Conservation (phyloP, 2,113 vertebrate species). For the Symphodus melops region DNA sequence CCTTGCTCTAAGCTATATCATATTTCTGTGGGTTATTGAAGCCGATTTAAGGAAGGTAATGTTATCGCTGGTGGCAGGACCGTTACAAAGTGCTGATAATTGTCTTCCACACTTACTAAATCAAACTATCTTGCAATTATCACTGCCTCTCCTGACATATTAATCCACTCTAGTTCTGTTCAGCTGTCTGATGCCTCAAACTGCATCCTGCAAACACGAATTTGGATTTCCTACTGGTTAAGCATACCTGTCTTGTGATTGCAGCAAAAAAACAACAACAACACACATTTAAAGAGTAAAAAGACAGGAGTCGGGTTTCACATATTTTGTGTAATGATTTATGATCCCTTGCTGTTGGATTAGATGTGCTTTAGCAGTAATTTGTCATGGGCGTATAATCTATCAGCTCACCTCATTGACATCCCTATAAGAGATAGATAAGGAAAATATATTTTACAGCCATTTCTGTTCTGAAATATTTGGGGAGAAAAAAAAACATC, state of each 20-base stretch:
- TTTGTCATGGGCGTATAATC: constrained; percentile 44
- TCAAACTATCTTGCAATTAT: constrained; percentile 83
- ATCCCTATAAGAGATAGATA: constrained; percentile 29
- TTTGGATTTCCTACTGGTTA: constrained; percentile 61
- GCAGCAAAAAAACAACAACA: constrained; percentile 26
- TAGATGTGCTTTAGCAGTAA: constrained; percentile 22
- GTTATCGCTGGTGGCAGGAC: constrained; percentile 81
- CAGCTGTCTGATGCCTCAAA: constrained; percentile 62
- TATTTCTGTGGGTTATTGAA: constrained; percentile 85
- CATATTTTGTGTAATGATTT: neutral
- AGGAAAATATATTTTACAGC: constrained; percentile 12
- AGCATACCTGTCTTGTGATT: constrained; percentile 42
- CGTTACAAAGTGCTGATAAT: constrained; percentile 87
- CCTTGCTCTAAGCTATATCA: constrained; percentile 74
- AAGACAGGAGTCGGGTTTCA: constrained; percentile 21
- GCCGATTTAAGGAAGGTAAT: constrained; percentile 84
- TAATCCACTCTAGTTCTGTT: constrained; percentile 58
- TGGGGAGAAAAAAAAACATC: constrained; percentile 1
- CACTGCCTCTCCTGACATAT: constrained; percentile 65
- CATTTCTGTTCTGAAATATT: constrained; percentile 40
- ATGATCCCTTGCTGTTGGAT: constrained; percentile 23
- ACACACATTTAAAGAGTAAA: constrained; percentile 23
- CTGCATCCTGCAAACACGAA: constrained; percentile 67
- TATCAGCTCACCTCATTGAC: constrained; percentile 27
- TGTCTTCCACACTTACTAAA: constrained; percentile 86